Conservation (phyloP, 2,888 invertebrate genomes). For the Anoplius nigerrimus region DNA sequence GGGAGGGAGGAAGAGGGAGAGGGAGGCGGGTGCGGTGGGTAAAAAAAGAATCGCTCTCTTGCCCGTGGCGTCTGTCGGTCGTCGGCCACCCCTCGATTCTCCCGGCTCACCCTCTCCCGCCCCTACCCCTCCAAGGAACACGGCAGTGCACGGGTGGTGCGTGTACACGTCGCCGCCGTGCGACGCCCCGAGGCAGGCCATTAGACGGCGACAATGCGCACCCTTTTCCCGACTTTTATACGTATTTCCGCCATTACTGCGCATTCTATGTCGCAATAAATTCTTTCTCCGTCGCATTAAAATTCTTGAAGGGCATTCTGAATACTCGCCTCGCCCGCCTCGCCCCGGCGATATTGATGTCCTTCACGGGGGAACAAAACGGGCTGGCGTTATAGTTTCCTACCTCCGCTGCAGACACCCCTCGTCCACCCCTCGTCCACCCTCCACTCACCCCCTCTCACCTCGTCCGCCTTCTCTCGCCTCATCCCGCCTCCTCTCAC, state of each 20-base stretch:
- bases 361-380: constrained; percentile 55
- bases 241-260: constrained; percentile 71
- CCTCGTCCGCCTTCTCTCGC: background rate
- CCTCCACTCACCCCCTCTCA: background rate
- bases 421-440: background rate
- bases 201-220: constrained; percentile 70
- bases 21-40: too few relatives aligned
- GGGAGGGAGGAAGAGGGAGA: too few relatives aligned
- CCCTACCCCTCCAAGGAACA: constrained; percentile 24
- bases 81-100: too few relatives aligned
- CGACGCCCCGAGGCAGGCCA: constrained; percentile 66
- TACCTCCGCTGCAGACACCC: background rate
- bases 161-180: constrained; percentile 51
- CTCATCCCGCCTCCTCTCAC: background rate
- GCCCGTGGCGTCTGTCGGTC: too few relatives aligned
- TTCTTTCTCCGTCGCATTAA: constrained; percentile 69
- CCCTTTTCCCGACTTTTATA: constrained; percentile 71
- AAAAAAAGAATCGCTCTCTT: background rate
- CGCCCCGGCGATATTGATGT: constrained; percentile 62
- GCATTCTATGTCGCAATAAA: constrained; percentile 71
- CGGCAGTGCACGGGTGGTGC: constrained; percentile 44
- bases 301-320: constrained; percentile 70
- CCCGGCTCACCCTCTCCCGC: too few relatives aligned
- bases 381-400: constrained; percentile 33
- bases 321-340: constrained; percentile 61